These are phyloP conservation scores for Aphidius colemani DNA, from an alignment of 2,888 invertebrate genomes.

Conservation along the genomic window DNA sequence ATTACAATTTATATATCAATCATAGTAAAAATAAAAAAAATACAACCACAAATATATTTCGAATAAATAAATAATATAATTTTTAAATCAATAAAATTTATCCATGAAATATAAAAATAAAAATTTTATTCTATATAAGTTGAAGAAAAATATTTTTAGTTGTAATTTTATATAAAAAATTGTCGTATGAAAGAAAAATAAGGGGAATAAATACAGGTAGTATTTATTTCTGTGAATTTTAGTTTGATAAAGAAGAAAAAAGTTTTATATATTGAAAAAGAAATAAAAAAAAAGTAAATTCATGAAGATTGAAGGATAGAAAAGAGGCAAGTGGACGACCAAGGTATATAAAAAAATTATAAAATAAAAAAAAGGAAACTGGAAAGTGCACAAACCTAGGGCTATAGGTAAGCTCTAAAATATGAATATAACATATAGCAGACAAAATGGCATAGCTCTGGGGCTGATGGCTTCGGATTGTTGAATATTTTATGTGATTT, in stretches of 20 bases:
- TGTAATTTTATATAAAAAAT: no score
- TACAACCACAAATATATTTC: neutral
- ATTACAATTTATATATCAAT: neutral
- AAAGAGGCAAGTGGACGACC: no score
- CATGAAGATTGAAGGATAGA: no score
- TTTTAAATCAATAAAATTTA: no score
- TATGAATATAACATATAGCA: slow-evolving; percentile 39
- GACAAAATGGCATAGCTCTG: slow-evolving; percentile 36
- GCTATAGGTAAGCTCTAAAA: slow-evolving; percentile 31
- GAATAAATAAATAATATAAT: no score
- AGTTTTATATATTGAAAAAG: neutral
- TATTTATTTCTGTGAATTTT: slow-evolving; percentile 31
- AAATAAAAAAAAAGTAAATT: neutral
- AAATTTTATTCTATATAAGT: no score
- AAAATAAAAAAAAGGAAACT: no score
- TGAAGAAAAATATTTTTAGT: no score
- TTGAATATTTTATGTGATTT: slow-evolving; percentile 59
- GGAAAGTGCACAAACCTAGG: slow-evolving; percentile 1
- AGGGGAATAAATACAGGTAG: slow-evolving; percentile 29
- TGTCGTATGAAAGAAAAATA: neutral
- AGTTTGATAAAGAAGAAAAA: neutral
- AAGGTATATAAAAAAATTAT: no score
- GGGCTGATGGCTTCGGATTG: slow-evolving; percentile 31
- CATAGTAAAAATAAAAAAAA: neutral
- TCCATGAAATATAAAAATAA: neutral